Percentiles rank a stretch among this genome's conserved stretches.
Evolutionary conservation across 2,113 vertebrate species (phyloP).

Genomic region (Pituophis catenifer): DNA sequence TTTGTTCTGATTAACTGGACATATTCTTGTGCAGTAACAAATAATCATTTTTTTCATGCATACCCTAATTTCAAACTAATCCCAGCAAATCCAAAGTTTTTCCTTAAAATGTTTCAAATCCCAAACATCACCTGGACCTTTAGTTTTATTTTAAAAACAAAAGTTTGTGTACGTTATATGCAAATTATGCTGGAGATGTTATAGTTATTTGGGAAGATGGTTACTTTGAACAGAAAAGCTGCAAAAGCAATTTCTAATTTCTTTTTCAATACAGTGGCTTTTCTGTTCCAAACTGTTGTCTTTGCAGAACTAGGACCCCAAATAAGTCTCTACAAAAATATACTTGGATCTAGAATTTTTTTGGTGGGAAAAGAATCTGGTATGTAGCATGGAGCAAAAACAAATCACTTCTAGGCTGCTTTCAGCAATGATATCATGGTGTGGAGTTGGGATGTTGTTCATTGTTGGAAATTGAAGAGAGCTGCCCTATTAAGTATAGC

Average conservation of each 20-base stretch:
- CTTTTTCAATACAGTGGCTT: neutral
- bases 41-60: neutral
- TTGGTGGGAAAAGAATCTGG: neutral
- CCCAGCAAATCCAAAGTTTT: neutral
- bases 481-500: neutral
- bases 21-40: conserved; percentile 1
- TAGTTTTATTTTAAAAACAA: neutral
- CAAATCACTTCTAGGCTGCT: neutral
- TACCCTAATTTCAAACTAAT: neutral
- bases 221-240: neutral
- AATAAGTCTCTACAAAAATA: neutral
- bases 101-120: neutral
- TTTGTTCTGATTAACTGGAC: neutral
- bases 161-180: neutral
- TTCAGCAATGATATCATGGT: neutral
- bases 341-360: neutral
- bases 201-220: neutral
- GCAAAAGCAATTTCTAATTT: neutral
- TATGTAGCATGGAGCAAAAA: neutral
- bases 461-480: neutral
- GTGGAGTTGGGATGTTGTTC: neutral
- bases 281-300: neutral
- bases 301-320: too few relatives aligned
- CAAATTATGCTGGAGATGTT: neutral
- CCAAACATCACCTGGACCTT: neutral